Evolutionary conservation across 92 coral and sea anemone species (phyloP).

Genomic region (Diadumene lineata): DNA sequence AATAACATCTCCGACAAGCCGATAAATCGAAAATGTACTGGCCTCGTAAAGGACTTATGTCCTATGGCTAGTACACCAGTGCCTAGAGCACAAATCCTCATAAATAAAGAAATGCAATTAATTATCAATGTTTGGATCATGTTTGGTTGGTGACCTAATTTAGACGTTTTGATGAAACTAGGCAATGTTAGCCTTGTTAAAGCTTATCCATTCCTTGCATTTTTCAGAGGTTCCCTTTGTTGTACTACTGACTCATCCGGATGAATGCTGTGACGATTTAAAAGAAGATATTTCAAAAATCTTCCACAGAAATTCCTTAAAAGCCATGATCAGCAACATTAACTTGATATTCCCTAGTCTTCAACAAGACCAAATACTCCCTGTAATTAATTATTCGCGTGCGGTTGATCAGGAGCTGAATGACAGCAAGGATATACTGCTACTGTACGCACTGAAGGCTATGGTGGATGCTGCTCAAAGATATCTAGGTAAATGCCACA

Average conservation of each 20-base stretch:
- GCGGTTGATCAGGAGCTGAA: constrained; percentile 17
- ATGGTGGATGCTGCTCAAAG: constrained; percentile 6
- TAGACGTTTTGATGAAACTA: too few relatives aligned
- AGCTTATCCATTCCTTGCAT: too few relatives aligned
- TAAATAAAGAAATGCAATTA: too few relatives aligned
- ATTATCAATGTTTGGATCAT: too few relatives aligned
- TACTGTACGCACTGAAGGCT: constrained; percentile 3
- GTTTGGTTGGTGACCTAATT: too few relatives aligned
- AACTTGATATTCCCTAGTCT: neutral
- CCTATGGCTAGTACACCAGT: too few relatives aligned
- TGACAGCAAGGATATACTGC: constrained; percentile 7
- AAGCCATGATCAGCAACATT: neutral
- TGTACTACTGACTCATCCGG: constrained; percentile 16
- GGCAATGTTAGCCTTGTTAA: too few relatives aligned
- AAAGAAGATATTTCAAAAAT: neutral
- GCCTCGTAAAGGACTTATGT: too few relatives aligned
- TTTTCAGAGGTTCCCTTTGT: constrained; percentile 14
- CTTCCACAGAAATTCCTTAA: neutral
- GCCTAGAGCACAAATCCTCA: too few relatives aligned
- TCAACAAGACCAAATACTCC: constrained; percentile 10
- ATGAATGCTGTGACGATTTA: neutral
- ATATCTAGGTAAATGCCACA: too few relatives aligned
- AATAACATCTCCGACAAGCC: too few relatives aligned
- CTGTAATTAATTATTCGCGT: constrained; percentile 20
- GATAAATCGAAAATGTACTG: too few relatives aligned